Evolutionary conservation across 1,140 invertebrate genomes (phyloP).

Genomic region (Anoplophora glabripennis): DNA sequence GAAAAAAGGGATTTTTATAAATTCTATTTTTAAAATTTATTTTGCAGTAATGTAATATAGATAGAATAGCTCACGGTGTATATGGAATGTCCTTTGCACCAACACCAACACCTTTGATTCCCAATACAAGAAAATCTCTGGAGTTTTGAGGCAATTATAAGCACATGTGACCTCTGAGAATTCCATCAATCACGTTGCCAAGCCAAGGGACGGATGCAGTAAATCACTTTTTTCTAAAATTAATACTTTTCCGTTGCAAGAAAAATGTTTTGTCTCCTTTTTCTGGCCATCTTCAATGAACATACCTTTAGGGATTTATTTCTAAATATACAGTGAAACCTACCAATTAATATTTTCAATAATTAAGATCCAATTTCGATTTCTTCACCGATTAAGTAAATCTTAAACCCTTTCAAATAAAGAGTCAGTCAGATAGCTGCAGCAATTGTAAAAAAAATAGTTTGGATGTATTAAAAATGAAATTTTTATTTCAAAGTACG

Average conservation of each 20-base stretch:
- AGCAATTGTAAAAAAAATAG: too few species aligned
- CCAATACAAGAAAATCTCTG: conserved; percentile 15
- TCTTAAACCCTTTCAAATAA: too few species aligned
- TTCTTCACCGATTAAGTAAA: too few species aligned
- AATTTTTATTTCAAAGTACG: too few species aligned
- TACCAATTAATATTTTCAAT: too few species aligned
- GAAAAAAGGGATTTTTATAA: too few species aligned
- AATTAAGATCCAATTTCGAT: too few species aligned
- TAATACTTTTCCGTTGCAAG: not conserved
- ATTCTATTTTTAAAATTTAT: too few species aligned
- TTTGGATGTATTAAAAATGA: too few species aligned
- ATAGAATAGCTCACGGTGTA: not conserved
- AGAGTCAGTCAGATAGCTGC: too few species aligned
- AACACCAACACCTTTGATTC: conserved; percentile 13
- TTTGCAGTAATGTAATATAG: too few species aligned
- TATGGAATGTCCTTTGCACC: not conserved
- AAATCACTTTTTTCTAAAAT: conserved; percentile 21
- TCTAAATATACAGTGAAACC: too few species aligned
- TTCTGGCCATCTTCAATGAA: not conserved
- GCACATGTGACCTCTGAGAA: conserved; percentile 36
- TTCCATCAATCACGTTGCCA: conserved; percentile 23
- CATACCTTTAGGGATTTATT: not conserved
- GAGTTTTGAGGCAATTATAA: conserved; percentile 36
- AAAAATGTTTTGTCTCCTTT: not conserved
- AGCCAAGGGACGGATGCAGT: conserved; percentile 15